These are phyloP conservation scores for Stomatorhinus ivindoensis DNA, from an alignment of 2,113 vertebrate species.

Conservation along the genomic window DNA sequence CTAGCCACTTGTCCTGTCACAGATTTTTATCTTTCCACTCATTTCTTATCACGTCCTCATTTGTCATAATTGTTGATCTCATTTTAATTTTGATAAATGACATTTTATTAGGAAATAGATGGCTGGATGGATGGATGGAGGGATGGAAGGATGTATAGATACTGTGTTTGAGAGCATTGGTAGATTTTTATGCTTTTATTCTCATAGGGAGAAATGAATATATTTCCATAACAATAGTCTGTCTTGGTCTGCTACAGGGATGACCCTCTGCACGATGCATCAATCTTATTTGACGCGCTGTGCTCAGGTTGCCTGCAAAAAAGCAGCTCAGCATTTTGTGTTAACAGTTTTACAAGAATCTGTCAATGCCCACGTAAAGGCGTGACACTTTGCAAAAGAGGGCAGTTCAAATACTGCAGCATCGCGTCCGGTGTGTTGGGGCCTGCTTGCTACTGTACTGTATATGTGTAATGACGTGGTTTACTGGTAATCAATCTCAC, in stretches of 20 bases:
- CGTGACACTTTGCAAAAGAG: not conserved
- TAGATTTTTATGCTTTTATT: not conserved
- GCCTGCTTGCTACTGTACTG: not conserved
- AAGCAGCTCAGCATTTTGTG: not conserved
- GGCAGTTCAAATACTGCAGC: not conserved
- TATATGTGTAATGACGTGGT: not conserved
- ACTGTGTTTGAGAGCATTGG: not conserved
- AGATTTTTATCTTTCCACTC: not conserved
- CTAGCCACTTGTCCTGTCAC: not conserved
- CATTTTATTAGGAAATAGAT: not conserved
- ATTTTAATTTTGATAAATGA: not conserved
- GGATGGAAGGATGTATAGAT: not conserved
- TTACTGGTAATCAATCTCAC: not conserved
- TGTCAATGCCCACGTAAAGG: not conserved
- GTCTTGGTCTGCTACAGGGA: not conserved
- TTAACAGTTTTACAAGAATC: not conserved
- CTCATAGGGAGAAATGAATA: not conserved
- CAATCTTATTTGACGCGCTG: not conserved
- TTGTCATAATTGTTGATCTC: not conserved
- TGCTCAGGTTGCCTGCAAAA: not conserved
- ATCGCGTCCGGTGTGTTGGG: not conserved
- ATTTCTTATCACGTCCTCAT: not conserved
- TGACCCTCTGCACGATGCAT: not conserved
- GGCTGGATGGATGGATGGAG: not conserved
- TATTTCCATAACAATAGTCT: not conserved